Base-by-base conservation (phyloP, 2,113 vertebrate species). In the Anhinga anhinga region DNA sequence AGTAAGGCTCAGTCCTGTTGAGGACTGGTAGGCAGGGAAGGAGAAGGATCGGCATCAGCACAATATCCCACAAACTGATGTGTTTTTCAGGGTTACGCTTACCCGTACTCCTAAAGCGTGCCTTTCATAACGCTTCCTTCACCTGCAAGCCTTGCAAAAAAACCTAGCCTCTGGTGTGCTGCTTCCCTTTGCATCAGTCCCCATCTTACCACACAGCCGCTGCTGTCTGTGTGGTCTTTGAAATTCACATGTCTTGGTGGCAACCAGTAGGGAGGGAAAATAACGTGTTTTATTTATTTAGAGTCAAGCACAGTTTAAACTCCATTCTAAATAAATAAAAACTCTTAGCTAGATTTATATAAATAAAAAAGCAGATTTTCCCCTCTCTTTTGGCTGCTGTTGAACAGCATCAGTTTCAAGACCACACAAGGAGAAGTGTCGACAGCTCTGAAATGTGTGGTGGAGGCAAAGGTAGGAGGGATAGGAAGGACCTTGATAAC, bases 251-350 rank as follows among this genome's bases (percentile, higher is more conserved):
- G 62, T 95, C 95, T 96, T 93, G 84, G 95, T 96, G 95, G 93
- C 93, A 96, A 95, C 95, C 72, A 85, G 82, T 95, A 94, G 91
- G 95, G 95, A 96, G 93, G 93, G 92, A 96, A 96, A 96, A 96
- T 95, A 96, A 95, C 13, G 96, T 97, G 98, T 97, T 97, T 96
- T 95, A 96, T 97, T 72, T 98, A 98, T 98, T 98, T 98, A 97
- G 97, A 98, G 96, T 98, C 96, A 94, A 97, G 96, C 96, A 80
- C 97, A 97, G 98, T 97, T 97, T 98, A 98, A 98, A 97, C 96
- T 97, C 97, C 95, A 98, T 97, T 98, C 98, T 98, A 98, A 98
- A 98, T 98, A 98, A 98, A 98, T 98, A 98, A 90, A 96, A 98
- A 98, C 95, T 95, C 97, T 96, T 98, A 98, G 97, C 93, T 96